Conservation (phyloP, 2,888 invertebrate species). For the Pocota personata region DNA sequence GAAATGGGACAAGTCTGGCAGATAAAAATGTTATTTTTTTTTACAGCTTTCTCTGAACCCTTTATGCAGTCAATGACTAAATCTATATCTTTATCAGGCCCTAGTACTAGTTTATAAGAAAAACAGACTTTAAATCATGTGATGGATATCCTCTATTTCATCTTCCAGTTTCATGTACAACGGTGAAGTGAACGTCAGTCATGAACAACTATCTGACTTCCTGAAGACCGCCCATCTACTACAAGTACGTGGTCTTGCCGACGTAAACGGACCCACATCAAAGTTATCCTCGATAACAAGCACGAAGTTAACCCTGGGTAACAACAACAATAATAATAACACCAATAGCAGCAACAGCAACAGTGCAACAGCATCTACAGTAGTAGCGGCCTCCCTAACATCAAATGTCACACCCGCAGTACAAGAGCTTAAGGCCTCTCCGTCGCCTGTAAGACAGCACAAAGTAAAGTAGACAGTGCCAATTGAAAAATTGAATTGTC, state of each 20-base stretch:
- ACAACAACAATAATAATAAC: constrained; percentile 42
- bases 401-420: constrained; percentile 78
- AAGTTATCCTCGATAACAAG: constrained; percentile 66
- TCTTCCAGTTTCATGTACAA: constrained; percentile 92
- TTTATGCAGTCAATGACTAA: no score
- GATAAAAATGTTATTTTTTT: no score
- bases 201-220: constrained; percentile 93
- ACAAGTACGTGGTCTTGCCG: constrained; percentile 93
- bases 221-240: constrained; percentile 93
- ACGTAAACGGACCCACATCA: constrained; percentile 84
- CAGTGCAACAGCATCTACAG: constrained; percentile 48
- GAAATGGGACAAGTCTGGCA: no score
- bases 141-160: no score
- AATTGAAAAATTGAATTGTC: constrained; percentile 75
- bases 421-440: constrained; percentile 82
- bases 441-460: constrained; percentile 83
- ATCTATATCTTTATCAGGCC: no score
- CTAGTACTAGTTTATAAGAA: no score
- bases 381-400: constrained; percentile 43
- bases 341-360: constrained; percentile 68
- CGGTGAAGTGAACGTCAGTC: constrained; percentile 94
- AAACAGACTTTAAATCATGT: no score
- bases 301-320: constrained; percentile 55
- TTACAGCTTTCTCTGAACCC: no score
- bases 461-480: constrained; percentile 81